Evolutionary conservation across 2,888 invertebrate species (phyloP).

Genomic region (Campoplex capitator): DNA sequence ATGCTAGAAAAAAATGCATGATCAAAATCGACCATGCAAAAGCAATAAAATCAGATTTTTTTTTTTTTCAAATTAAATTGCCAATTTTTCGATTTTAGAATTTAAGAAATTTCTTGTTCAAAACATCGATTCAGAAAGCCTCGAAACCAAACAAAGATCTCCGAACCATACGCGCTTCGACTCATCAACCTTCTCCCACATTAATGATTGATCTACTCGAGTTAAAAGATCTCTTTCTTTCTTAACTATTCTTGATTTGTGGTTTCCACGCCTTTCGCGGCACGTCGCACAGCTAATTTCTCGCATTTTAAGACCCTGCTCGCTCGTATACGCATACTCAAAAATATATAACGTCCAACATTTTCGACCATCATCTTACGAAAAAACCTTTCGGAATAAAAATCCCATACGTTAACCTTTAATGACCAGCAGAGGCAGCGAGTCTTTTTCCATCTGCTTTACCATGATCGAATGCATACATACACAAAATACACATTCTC

Average conservation of each 20-base stretch:
- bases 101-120: neutral
- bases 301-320: slow-evolving; percentile 45
- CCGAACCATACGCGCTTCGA: neutral
- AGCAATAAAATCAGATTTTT: neutral
- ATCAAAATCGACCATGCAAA: neutral
- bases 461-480: neutral
- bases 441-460: slow-evolving; percentile 47
- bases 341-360: slow-evolving; percentile 37
- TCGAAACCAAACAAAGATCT: neutral
- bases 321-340: slow-evolving; percentile 35
- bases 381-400: slow-evolving; percentile 76
- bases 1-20: neutral
- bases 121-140: neutral
- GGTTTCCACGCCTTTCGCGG: slow-evolving; percentile 69
- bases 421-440: slow-evolving; percentile 75
- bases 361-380: slow-evolving; percentile 3
- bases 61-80: neutral
- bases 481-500: slow-evolving; percentile 4
- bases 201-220: slow-evolving; percentile 66
- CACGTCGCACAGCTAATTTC: slow-evolving; percentile 52
- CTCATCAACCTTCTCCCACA: neutral
- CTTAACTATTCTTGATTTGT: slow-evolving; percentile 64
- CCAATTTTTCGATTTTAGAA: neutral
- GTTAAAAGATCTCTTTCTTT: slow-evolving; percentile 38
- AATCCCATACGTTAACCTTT: slow-evolving; percentile 80